These are phyloP conservation scores for Micromys minutus DNA, from an alignment of 2,113 vertebrate species.

Conservation along the genomic window DNA sequence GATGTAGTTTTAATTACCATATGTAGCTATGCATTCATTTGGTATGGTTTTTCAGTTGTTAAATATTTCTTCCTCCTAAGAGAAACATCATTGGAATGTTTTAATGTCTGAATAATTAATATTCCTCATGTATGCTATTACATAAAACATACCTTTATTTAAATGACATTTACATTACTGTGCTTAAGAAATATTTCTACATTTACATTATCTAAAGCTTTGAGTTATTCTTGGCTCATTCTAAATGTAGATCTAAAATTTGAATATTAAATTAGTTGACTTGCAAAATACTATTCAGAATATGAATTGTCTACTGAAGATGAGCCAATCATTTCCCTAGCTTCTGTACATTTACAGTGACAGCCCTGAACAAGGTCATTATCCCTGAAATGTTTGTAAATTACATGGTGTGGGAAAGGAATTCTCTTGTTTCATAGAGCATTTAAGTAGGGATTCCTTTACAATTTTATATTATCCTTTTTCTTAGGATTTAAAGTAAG, in stretches of 20 bases:
- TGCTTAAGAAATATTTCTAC: not conserved
- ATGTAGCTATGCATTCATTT: constrained; percentile 67
- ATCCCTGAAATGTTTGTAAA: not conserved
- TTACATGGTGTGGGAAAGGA: not conserved
- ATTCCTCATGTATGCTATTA: constrained; percentile 38
- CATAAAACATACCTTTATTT: not conserved
- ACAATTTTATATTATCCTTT: not conserved
- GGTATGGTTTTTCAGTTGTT: constrained; percentile 56
- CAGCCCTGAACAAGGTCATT: not conserved
- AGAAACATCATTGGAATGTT: constrained; percentile 47
- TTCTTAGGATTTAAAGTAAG: constrained; percentile 8
- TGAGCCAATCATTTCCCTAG: not conserved
- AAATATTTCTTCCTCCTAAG: constrained; percentile 58
- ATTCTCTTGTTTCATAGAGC: not conserved
- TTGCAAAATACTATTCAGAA: constrained; percentile 33
- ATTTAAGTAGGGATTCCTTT: not conserved
- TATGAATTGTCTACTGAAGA: not conserved
- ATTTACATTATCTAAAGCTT: constrained; percentile 35
- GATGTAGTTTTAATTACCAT: constrained; percentile 74
- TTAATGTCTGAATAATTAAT: constrained; percentile 36
- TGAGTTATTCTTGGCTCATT: constrained; percentile 34
- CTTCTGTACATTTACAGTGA: not conserved
- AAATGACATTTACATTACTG: constrained; percentile 26
- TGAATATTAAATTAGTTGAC: constrained; percentile 56
- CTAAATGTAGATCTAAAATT: constrained; percentile 45